Evolutionary conservation across 2,797 vertebrate species (phyloP).

Genomic region (Anas flavirostris): DNA sequence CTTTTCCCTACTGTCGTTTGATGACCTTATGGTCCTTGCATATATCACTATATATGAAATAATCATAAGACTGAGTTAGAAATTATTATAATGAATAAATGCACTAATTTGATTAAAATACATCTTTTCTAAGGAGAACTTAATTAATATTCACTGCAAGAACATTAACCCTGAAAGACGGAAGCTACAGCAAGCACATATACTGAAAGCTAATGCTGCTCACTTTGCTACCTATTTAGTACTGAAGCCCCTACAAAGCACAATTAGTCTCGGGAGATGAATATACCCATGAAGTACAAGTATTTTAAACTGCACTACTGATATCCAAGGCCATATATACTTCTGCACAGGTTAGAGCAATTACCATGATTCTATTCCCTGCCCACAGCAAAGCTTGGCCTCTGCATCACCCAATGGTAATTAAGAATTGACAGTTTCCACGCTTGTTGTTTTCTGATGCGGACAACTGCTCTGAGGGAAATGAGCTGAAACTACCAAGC

Average conservation of each 20-base stretch:
- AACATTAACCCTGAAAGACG: neutral
- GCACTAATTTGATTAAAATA: neutral
- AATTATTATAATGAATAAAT: neutral
- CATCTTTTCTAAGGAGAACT: neutral
- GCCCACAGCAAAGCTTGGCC: neutral
- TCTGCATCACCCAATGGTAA: neutral
- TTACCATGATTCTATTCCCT: neutral
- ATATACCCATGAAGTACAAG: rapidly evolving
- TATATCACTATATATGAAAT: neutral
- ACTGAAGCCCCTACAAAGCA: neutral
- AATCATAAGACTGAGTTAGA: neutral
- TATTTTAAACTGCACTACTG: neutral
- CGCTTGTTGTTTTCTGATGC: neutral
- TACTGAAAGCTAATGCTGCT: neutral
- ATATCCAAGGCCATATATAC: neutral
- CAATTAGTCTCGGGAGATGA: neutral
- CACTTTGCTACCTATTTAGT: neutral
- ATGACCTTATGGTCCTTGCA: neutral
- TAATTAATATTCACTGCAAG: neutral
- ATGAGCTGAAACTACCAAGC: constrained; percentile 13
- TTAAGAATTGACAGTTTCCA: constrained; percentile 10
- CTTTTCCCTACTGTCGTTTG: neutral
- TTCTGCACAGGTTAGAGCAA: neutral
- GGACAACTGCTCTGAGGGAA: neutral
- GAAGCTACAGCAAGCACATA: neutral